Base-by-base conservation (phyloP, 2,888 invertebrate genomes). In the Rhodophaea formosa region DNA sequence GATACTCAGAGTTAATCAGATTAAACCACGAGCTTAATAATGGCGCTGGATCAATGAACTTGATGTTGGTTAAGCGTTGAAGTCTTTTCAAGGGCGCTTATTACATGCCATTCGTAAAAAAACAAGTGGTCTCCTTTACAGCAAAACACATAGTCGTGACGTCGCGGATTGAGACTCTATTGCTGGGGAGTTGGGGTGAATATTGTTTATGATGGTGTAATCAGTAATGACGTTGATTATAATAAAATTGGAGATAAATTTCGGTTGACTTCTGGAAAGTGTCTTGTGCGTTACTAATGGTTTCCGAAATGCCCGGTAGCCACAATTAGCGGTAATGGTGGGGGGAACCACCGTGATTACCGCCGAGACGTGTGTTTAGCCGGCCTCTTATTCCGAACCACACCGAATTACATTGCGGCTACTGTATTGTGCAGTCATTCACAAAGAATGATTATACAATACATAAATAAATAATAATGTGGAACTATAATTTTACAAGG, bases 41-140 rank as follows among this genome's bases (percentile, higher is more conserved):
- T 60, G 62, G 58, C 51, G 60, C 52, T 72, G 69, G 85, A 78
- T 81, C 86, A 84, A 75, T 83, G 84, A 85, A 82, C 86, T 74
- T 76, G 66, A 75, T 71, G 77, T 79, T 75, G 77, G 78, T 77
- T 74, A 80, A 79, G 84, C 88, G 88, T 86, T 87, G 88, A 88
- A 84, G 85, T 88, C 85, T 88, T 86, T 87, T 88, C 87, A 88
- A 88, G 88, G 88, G 85, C 88, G 84, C 80, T 79, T 80, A 77
- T 79, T 80, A 75, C 75, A 73, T 73, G 74, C 77, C 72, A 70
- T 69, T 72, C 68, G 66, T 72, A 79, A 80, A 82, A 78, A 72
- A 73, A 59, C 58, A 61, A 66, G 30, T 42, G 45, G 47, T 53
- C 47, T 49, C 53, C 45, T 56, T 43, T 49, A 54, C 29, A 49